Base-by-base conservation (phyloP, 1,140 invertebrate species). In the Scaptomyza graminum region DNA sequence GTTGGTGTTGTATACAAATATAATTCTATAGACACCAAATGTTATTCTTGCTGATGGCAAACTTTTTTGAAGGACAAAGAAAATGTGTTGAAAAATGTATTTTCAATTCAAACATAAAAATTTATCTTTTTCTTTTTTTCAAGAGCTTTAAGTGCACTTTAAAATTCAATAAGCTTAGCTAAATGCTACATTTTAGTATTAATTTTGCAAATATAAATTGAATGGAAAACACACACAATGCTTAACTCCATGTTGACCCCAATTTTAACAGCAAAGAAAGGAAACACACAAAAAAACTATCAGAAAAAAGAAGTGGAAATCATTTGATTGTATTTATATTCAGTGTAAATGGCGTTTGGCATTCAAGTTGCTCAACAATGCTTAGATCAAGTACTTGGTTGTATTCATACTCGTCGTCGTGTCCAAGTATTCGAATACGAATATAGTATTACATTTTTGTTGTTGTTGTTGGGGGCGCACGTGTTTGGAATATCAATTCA, bases 271-370 rank as follows among this genome's bases (percentile, higher is more conserved):
- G 28, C 7, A 34, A 34, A 9, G 7, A 34, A 28, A 28, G 28
- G 12, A 9, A 18, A 34, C n/a, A n/a, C n/a, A n/a, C n/a, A n/a
- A 18, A 31, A 46, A 71, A 72, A 66, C 68, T 60, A 72, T 54
- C 55, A 25, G 15, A 52, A 59, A 72, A 52, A 59, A 72, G 59
- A 46, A 72, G 62, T 72, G 49, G 47, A 66, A 60, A 54, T 66
- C 63, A 55, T 56, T 59, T 72, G 52, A 59, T 41, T 34, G 8
- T 34, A 41, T 34, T 1, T 34, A 41, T 41, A 41, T 54, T 54
- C 47, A 73, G 78, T 81, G 72, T 61, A 80, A 80, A 82, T 74
- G 71, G 59, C 62, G 77, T 51, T 51, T 50, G 71, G 62, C 63
- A 73, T 77, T 82, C 37, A 60, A 68, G 61, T 51, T 65, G 43